These are phyloP conservation scores for Podarcis lilfordi DNA, from an alignment of 2,797 vertebrate species.

Conservation along the genomic window DNA sequence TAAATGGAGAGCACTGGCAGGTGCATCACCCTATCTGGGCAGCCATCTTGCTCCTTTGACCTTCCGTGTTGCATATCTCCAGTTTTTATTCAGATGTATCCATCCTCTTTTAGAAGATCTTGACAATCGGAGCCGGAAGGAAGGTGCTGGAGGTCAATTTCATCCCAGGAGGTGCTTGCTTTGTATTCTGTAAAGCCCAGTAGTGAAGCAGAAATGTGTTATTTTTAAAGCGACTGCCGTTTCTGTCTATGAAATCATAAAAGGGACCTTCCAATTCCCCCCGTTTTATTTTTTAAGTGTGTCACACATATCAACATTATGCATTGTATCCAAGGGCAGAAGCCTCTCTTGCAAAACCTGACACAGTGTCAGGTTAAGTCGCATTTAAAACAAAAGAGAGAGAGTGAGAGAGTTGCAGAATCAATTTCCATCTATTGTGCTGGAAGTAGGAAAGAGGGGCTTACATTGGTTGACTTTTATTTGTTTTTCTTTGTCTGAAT, in stretches of 20 bases:
- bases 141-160: slow-evolving; percentile 17
- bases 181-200: slow-evolving; percentile 40
- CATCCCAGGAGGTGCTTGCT: slow-evolving; percentile 37
- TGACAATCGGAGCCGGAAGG: slow-evolving; percentile 39
- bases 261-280: slow-evolving; percentile 21
- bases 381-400: neutral
- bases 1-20: slow-evolving; percentile 33
- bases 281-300: slow-evolving; percentile 53
- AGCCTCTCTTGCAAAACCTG: neutral
- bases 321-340: slow-evolving; percentile 20
- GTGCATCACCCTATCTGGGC: slow-evolving; percentile 32
- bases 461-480: neutral
- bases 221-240: slow-evolving; percentile 40
- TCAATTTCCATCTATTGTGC: neutral
- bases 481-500: slow-evolving; percentile 7
- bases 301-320: slow-evolving; percentile 33
- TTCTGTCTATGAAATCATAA: slow-evolving; percentile 53
- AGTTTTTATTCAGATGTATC: slow-evolving; percentile 41
- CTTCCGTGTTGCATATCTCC: slow-evolving; percentile 38
- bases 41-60: slow-evolving; percentile 45
- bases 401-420: neutral
- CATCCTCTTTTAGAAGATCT: slow-evolving; percentile 10
- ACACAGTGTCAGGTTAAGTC: slow-evolving; percentile 26
- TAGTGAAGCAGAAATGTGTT: slow-evolving; percentile 38
- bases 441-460: neutral